Conservation (phyloP, 2,797 vertebrate species). For the Emydoidea blandingii region DNA sequence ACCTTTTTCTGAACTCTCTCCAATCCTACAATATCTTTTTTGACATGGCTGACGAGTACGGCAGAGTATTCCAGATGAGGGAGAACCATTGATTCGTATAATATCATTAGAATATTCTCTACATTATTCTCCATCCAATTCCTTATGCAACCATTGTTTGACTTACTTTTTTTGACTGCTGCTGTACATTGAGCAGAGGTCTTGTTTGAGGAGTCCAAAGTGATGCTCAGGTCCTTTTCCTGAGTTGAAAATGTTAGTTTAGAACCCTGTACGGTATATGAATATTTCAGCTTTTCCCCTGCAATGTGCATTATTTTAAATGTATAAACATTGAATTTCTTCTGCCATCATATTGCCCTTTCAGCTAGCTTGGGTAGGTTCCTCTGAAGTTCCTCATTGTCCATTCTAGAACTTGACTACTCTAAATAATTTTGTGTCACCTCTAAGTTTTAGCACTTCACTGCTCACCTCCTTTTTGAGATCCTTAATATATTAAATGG, state of each 20-base stretch:
- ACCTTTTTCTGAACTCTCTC: background rate
- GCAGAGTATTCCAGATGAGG: background rate
- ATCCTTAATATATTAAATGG: background rate
- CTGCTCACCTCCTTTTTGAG: background rate
- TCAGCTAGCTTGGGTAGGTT: background rate
- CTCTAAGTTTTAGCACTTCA: background rate
- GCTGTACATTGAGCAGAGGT: background rate
- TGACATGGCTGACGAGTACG: background rate
- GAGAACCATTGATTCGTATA: background rate
- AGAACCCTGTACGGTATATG: background rate
- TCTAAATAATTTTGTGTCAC: background rate
- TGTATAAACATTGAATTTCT: background rate
- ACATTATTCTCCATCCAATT: background rate
- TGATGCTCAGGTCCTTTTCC: no score
- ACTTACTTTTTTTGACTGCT: background rate
- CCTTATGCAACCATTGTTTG: background rate
- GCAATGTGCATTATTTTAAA: background rate
- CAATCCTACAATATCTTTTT: background rate
- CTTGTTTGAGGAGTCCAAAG: no score
- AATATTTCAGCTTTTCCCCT: background rate
- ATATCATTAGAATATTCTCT: background rate
- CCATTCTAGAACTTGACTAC: background rate
- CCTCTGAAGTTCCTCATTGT: background rate
- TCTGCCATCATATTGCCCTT: background rate
- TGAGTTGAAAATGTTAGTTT: background rate